These are phyloP conservation scores for Amia ocellicauda DNA, from an alignment of 2,113 vertebrate species.

Conservation along the genomic window DNA sequence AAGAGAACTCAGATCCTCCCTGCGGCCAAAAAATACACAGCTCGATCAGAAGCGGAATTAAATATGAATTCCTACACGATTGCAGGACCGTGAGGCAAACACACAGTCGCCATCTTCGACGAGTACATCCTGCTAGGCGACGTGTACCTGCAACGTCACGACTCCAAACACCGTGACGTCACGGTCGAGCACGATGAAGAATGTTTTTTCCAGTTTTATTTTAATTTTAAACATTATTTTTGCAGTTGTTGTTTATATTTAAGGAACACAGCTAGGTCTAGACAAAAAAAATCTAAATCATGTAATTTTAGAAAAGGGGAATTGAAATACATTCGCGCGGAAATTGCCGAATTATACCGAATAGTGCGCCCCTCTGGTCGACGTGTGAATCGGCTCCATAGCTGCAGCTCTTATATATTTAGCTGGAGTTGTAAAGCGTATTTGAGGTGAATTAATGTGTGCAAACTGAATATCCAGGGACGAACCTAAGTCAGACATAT, in stretches of 20 bases:
- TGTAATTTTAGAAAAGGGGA: no score
- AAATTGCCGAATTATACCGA: conserved; percentile 6
- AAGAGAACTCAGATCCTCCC: not conserved
- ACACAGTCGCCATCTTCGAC: conserved; percentile 75
- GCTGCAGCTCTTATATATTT: no score
- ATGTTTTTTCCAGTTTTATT: not conserved
- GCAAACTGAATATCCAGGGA: no score
- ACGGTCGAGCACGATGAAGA: conserved; percentile 14
- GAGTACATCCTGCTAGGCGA: conserved; percentile 81
- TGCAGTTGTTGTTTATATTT: conserved; percentile 8
- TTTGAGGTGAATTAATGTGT: no score
- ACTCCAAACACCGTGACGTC: conserved; percentile 52
- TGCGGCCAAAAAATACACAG: conserved; percentile 22
- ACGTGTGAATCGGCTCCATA: no score
- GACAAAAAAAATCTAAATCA: no score
- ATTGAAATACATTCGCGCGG: conserved; percentile 16
- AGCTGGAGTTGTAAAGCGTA: no score
- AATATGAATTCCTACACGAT: conserved; percentile 56
- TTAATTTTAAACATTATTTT: not conserved
- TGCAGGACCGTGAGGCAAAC: conserved; percentile 57
- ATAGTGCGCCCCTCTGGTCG: conserved; percentile 14
- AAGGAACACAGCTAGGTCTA: conserved; percentile 9
- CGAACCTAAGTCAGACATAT: no score
- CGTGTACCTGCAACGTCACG: conserved; percentile 80
- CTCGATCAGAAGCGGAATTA: conserved; percentile 24